Evolutionary conservation across 2,888 invertebrate genomes (phyloP), one percentile per base, ranked within the genome.

Genomic region (Spodoptera littoralis): DNA sequence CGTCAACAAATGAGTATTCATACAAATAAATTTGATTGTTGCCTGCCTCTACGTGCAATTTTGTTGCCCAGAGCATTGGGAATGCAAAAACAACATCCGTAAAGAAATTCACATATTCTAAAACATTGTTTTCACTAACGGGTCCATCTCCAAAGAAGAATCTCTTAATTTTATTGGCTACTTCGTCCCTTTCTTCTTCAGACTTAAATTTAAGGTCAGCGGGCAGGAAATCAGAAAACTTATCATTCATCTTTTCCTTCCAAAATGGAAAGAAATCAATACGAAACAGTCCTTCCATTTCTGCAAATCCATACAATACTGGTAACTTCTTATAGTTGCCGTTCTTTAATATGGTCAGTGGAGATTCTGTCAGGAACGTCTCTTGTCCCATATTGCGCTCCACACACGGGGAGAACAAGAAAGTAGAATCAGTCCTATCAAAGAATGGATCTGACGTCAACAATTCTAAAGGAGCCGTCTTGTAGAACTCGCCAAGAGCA

Each of bases 171-270:
- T 44, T 42, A 42, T 76, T 48, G 0, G 84, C 83, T 0, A 89
- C 78, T 45, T 70, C n/a, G 64, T 84, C 72, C 73, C 77, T 85
- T 66, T 88, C 82, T 6, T 73, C 51, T 2, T 76, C 64, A 55
- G 36, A 78, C 12, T 78, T 69, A 70, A 87, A 88, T 52, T 82
- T 58, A 2, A 91, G 76, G 60, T 91, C 84, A n/a, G 63, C 74
- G 0, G 90, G 90, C 13, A 92, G 43, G 50, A 88, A 91, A 13
- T 89, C 84, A 0, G 87, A 81, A 77, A 90, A 89, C 0, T 84
- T 86, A n/a, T 82, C 66, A 77, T 89, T 89, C 88, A 91, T 90
- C 57, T 52, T 72, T 4, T 69, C 3, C 53, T 81, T 81, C 79
- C 84, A 86, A 0, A 13, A 0, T 4, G 84, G 80, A 59, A 86